phyloP scores from a whole-genome alignment of 1,140 invertebrate species.

The Eufriesea mexicana region DNA sequence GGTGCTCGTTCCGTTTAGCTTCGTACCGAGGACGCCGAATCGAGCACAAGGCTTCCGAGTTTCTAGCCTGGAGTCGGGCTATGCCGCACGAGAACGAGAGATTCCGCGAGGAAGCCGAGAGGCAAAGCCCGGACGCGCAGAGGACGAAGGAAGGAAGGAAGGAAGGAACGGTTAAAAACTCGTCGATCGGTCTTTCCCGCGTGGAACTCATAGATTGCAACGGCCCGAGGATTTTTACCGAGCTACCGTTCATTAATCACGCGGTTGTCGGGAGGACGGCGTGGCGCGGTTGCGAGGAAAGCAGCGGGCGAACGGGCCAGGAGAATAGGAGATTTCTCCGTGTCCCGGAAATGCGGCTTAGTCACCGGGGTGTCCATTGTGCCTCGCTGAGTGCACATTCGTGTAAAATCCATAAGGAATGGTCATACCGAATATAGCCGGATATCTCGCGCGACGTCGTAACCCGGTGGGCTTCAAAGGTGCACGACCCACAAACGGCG shows the following conservation, averaged over 20 bases:
- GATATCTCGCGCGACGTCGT: not conserved
- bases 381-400: constrained; percentile 55
- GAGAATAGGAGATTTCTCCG: constrained; percentile 22
- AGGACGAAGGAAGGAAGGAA: no score
- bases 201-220: not conserved
- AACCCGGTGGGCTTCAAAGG: not conserved
- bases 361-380: constrained; percentile 58
- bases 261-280: not conserved
- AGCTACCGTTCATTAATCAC: not conserved
- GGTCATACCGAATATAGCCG: not conserved
- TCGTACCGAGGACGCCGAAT: not conserved
- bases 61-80: no score
- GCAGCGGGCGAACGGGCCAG: not conserved
- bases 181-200: not conserved
- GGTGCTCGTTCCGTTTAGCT: no score
- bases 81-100: no score
- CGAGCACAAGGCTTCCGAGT: not conserved
- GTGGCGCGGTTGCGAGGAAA: not conserved
- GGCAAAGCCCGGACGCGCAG: no score
- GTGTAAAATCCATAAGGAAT: constrained; percentile 57
- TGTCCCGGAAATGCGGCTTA: constrained; percentile 58
- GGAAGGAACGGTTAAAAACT: not conserved
- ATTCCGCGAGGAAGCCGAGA: not conserved
- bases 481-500: constrained; percentile 5
- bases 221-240: not conserved